These are phyloP conservation scores for Phodopus roborovskii DNA, from an alignment of 2,113 vertebrate genomes.

Conservation along the genomic window DNA sequence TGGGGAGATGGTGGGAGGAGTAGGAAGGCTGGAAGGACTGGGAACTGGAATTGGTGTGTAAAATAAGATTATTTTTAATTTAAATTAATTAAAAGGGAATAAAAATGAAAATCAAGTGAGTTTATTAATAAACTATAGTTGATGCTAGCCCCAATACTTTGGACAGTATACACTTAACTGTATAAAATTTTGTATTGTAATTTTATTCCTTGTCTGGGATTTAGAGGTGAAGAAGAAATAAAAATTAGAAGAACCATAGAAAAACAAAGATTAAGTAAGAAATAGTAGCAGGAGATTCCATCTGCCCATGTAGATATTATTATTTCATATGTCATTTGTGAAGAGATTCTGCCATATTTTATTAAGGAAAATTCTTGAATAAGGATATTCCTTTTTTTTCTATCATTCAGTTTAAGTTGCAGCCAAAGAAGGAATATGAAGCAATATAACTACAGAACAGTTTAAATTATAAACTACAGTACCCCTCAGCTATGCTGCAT, in stretches of 20 bases:
- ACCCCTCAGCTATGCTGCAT: not conserved
- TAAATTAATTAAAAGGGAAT: too few species aligned
- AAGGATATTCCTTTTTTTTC: slow-evolving; percentile 1
- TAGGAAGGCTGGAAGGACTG: too few species aligned
- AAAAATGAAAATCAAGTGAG: not conserved
- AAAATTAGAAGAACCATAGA: not conserved
- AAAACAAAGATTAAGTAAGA: not conserved
- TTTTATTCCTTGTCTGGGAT: slow-evolving; percentile 9
- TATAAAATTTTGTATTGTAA: not conserved
- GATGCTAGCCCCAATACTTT: not conserved
- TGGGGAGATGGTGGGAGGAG: too few species aligned
- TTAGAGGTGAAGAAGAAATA: slow-evolving; percentile 23
- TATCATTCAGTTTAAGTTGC: slow-evolving; percentile 51
- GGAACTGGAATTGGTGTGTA: too few species aligned
- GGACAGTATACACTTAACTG: not conserved
- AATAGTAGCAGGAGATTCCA: not conserved
- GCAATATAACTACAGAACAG: not conserved
- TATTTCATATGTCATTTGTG: slow-evolving; percentile 48
- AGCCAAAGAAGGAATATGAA: not conserved
- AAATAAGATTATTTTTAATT: too few species aligned
- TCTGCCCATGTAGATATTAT: not conserved
- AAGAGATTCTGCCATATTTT: slow-evolving; percentile 37
- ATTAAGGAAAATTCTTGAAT: slow-evolving; percentile 53
- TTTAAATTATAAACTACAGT: slow-evolving; percentile 25
- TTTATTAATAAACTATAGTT: not conserved